Evolutionary conservation across 2,888 invertebrate species (phyloP).

Genomic region (Lissocephala sabroskyi): DNA sequence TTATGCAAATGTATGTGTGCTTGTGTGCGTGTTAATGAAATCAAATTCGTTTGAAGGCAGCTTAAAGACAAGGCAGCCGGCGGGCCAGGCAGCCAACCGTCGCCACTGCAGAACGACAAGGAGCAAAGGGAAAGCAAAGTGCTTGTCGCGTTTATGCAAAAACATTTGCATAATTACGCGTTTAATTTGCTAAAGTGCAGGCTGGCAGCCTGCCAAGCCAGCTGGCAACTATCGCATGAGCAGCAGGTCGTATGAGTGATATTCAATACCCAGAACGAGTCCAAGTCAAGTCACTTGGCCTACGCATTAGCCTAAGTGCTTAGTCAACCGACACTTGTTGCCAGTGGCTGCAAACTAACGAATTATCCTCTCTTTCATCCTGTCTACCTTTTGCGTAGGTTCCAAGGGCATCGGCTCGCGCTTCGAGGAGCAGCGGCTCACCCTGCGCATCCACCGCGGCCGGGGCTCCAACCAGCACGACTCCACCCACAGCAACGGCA

Average conservation of each 20-base stretch:
- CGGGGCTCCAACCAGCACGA: constrained; percentile 82
- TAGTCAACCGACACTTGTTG: not conserved
- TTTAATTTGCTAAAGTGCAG: constrained; percentile 60
- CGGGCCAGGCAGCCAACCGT: not conserved
- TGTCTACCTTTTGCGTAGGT: constrained; percentile 63
- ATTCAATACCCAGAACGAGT: constrained; percentile 28
- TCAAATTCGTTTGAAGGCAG: constrained; percentile 50
- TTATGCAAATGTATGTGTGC: constrained; percentile 54
- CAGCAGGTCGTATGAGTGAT: constrained; percentile 31
- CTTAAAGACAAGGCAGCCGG: constrained; percentile 29
- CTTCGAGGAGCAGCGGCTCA: constrained; percentile 92
- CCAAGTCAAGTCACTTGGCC: not conserved
- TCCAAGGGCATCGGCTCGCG: constrained; percentile 81
- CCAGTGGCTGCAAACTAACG: constrained; percentile 19
- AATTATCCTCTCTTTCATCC: constrained; percentile 2
- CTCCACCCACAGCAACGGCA: constrained; percentile 78
- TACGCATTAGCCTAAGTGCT: not conserved
- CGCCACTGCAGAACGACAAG: not conserved
- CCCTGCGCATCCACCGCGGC: constrained; percentile 92
- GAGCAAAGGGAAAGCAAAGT: constrained; percentile 23
- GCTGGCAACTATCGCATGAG: not conserved
- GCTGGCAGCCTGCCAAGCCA: constrained; percentile 20
- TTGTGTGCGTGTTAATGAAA: constrained; percentile 52
- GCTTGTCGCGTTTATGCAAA: constrained; percentile 52
- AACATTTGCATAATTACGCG: constrained; percentile 63